Evolutionary conservation across 2,888 invertebrate genomes (phyloP).

Genomic region (Tiliacea aurago): DNA sequence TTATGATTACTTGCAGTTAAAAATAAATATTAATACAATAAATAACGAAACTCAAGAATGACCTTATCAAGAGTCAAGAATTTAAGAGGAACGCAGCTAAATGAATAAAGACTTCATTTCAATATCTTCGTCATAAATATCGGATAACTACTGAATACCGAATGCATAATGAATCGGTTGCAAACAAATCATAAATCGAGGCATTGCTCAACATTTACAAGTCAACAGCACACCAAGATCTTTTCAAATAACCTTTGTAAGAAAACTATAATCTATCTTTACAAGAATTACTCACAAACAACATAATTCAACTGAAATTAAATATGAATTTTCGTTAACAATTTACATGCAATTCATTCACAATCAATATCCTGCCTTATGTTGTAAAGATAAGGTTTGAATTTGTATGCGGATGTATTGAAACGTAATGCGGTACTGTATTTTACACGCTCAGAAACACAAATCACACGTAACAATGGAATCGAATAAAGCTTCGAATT

Average conservation of each 20-base stretch:
- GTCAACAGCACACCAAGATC: conserved; percentile 64
- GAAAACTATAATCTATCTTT: conserved; percentile 72
- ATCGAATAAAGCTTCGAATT: conserved; percentile 85
- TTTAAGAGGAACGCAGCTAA: conserved; percentile 41
- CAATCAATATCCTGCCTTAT: conserved; percentile 68
- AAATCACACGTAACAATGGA: conserved; percentile 86
- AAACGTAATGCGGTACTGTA: conserved; percentile 76
- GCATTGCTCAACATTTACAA: conserved; percentile 75
- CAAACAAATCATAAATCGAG: conserved; percentile 64
- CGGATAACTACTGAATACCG: conserved; percentile 47
- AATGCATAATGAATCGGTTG: conserved; percentile 44
- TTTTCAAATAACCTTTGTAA: conserved; percentile 54
- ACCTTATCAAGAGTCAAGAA: conserved; percentile 46
- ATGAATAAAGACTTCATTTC: conserved; percentile 59
- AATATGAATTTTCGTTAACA: conserved; percentile 75
- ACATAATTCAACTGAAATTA: conserved; percentile 80
- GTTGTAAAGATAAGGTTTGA: conserved; percentile 67
- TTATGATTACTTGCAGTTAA: conserved; percentile 8
- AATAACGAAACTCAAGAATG: conserved; percentile 29
- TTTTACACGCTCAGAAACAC: conserved; percentile 83
- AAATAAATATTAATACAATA: conserved; percentile 36
- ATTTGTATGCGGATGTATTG: conserved; percentile 59
- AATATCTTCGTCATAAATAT: conserved; percentile 61
- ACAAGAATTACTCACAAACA: conserved; percentile 76
- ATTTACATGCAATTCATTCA: conserved; percentile 51